These are phyloP conservation scores for Phallusia fumigata DNA, from an alignment of 23 tunicate species.

Conservation along the genomic window DNA sequence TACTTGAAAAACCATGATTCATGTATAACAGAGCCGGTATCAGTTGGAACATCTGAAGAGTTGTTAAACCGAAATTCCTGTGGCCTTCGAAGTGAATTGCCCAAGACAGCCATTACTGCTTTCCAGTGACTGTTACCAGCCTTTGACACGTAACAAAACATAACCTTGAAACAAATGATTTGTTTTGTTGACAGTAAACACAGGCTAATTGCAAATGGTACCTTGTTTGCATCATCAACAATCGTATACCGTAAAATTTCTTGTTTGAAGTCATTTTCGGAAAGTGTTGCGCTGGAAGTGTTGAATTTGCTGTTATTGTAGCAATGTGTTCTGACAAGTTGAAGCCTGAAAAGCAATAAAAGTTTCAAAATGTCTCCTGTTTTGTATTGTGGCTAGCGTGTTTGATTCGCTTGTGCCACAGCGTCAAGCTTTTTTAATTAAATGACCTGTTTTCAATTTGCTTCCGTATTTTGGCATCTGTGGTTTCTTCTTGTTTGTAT, in stretches of 20 bases:
- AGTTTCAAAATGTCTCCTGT: no score
- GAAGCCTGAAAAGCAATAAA: no score
- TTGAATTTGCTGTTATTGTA: no score
- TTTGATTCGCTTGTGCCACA: no score
- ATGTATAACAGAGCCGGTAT: background rate
- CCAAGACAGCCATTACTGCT: background rate
- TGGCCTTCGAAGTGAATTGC: background rate
- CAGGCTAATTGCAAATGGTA: background rate
- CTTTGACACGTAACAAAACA: conserved; percentile 8
- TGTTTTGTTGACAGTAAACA: background rate
- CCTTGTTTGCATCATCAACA: background rate
- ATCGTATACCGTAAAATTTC: background rate
- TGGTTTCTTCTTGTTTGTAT: no score
- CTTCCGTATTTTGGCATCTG: no score
- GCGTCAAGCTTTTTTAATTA: no score
- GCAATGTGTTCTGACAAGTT: no score
- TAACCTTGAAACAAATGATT: background rate
- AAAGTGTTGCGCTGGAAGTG: no score
- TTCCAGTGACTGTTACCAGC: conserved; percentile 11
- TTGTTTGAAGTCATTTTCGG: background rate
- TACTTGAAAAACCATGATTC: background rate
- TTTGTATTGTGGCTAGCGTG: no score
- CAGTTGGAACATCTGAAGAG: background rate
- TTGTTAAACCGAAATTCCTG: background rate
- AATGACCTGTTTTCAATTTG: no score